Conservation (phyloP, 1,140 invertebrate genomes). For the Bombus confusus region DNA sequence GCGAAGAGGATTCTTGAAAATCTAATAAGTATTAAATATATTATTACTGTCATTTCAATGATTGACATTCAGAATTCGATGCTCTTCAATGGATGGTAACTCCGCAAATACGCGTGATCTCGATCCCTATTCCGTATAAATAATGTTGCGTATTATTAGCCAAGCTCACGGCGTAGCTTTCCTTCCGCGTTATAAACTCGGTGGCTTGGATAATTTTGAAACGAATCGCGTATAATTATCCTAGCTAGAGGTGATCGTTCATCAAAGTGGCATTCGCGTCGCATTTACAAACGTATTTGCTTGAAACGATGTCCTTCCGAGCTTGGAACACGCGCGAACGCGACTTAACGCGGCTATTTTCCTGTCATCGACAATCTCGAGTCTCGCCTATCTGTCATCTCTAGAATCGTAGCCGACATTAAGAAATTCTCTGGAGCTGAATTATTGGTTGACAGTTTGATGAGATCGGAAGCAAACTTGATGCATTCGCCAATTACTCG, state of each 20-base stretch:
- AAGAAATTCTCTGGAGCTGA: constrained; percentile 2
- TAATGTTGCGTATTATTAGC: constrained; percentile 42
- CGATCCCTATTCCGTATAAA: constrained; percentile 14
- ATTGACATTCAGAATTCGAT: too few relatives aligned
- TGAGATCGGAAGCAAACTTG: neutral
- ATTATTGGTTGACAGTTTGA: constrained; percentile 33
- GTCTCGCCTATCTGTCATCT: constrained; percentile 4
- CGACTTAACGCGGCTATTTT: constrained; percentile 43
- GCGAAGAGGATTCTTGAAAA: neutral
- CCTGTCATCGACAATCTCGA: constrained; percentile 13
- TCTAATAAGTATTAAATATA: too few relatives aligned
- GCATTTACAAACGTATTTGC: neutral
- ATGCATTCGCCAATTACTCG: neutral
- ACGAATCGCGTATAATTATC: constrained; percentile 54
- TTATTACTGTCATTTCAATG: too few relatives aligned
- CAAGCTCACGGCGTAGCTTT: neutral
- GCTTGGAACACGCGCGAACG: neutral
- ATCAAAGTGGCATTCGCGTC: neutral
- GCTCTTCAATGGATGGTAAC: neutral
- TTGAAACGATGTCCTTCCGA: neutral
- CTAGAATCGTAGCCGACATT: neutral
- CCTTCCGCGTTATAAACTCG: constrained; percentile 22
- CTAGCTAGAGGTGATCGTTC: neutral
- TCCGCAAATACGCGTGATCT: neutral
- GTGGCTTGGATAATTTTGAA: constrained; percentile 39